Evolutionary conservation across 1,140 invertebrate species (phyloP).

Genomic region (Kradibia gibbosae): DNA sequence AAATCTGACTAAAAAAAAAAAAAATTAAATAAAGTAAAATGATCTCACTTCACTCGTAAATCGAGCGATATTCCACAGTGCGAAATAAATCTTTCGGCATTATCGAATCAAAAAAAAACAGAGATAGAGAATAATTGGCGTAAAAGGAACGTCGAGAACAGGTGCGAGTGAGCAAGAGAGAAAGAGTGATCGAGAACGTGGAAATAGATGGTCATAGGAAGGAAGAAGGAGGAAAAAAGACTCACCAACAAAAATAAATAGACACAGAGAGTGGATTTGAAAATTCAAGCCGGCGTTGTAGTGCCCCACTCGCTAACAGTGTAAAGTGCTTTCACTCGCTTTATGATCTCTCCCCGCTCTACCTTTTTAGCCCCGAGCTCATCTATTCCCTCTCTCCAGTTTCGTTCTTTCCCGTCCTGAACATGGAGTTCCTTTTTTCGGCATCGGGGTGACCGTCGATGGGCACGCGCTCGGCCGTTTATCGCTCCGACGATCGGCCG

Average conservation of each 20-base stretch:
- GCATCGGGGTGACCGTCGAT: neutral
- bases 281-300: constrained; percentile 34
- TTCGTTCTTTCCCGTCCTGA: neutral
- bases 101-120: constrained; percentile 32
- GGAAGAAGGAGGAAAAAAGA: neutral
- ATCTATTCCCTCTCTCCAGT: neutral
- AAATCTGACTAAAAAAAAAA: neutral
- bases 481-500: constrained; percentile 34
- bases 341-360: constrained; percentile 40
- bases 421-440: neutral
- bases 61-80: constrained; percentile 20
- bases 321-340: constrained; percentile 7
- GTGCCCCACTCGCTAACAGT: constrained; percentile 17
- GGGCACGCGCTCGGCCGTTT: constrained; percentile 3
- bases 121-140: too few species aligned
- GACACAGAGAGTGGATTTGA: neutral
- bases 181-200: neutral
- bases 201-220: too few species aligned
- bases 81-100: constrained; percentile 44
- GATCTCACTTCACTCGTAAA: constrained; percentile 34
- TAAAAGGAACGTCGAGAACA: too few species aligned
- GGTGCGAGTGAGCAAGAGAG: too few species aligned
- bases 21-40: constrained; percentile 42
- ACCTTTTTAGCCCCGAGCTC: neutral
- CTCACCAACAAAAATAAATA: constrained; percentile 2